Percentiles rank a stretch among this genome's conserved stretches.
phyloP scores from a whole-genome alignment of 2,797 vertebrate species.

The Cottoperca gobio region DNA sequence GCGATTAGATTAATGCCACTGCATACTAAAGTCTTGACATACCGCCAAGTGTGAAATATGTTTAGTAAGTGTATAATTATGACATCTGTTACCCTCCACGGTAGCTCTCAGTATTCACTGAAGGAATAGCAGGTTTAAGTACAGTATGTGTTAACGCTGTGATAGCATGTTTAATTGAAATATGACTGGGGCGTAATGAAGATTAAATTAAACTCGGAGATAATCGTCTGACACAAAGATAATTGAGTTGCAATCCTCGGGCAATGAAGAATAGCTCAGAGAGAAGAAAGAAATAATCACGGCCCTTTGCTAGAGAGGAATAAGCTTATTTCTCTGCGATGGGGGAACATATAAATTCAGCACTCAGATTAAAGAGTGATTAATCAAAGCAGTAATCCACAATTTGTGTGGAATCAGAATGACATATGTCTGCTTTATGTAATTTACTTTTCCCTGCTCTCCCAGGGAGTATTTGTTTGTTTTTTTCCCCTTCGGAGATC shows the following conservation, averaged over 20 bases:
- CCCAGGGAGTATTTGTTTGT: slow-evolving; percentile 34
- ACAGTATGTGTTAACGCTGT: slow-evolving; percentile 87
- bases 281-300: slow-evolving; percentile 83
- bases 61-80: slow-evolving; percentile 95
- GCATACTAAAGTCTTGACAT: slow-evolving; percentile 54
- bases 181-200: slow-evolving; percentile 92
- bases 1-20: slow-evolving; percentile 86
- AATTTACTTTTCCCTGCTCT: slow-evolving; percentile 76
- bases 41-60: slow-evolving; percentile 86
- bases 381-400: slow-evolving; percentile 89
- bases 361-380: slow-evolving; percentile 87
- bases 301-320: slow-evolving; percentile 79
- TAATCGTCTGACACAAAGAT: slow-evolving; percentile 94
- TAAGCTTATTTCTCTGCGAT: slow-evolving; percentile 82
- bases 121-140: slow-evolving; percentile 91
- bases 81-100: slow-evolving; percentile 90
- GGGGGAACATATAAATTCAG: slow-evolving; percentile 83
- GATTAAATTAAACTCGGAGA: slow-evolving; percentile 94
- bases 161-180: slow-evolving; percentile 94
- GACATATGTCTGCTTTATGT: slow-evolving; percentile 85
- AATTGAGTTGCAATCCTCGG: slow-evolving; percentile 92
- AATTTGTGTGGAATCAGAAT: slow-evolving; percentile 83
- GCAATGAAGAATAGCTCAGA: slow-evolving; percentile 84
- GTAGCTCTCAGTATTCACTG: slow-evolving; percentile 91
- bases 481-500: slow-evolving; percentile 41